Percentiles rank a stretch among this genome's conserved stretches.
These are phyloP conservation scores for Geotrypetes seraphini DNA, from an alignment of 2,797 vertebrate species.

Conservation along the genomic window DNA sequence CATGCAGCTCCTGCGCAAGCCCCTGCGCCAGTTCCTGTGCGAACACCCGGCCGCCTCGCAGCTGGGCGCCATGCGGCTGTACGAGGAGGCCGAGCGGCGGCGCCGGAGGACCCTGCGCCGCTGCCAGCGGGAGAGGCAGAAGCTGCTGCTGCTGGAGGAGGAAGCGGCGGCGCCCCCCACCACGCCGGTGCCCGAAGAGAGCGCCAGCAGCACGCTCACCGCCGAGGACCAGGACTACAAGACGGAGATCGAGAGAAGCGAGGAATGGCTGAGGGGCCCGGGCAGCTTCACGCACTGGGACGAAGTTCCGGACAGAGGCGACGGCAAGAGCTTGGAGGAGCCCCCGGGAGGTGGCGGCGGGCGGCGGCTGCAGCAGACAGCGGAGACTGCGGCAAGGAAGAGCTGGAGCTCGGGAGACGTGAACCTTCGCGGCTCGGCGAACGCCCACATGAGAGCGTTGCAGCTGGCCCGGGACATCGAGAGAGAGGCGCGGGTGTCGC, in stretches of 20 bases:
- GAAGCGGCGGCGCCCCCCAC: too few species aligned
- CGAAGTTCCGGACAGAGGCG: background rate
- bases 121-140: conserved; percentile 42
- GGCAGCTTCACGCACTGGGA: background rate
- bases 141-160: conserved; percentile 26
- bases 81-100: conserved; percentile 50
- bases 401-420: conserved; percentile 51
- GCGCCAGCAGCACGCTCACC: too few species aligned
- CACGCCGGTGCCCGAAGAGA: too few species aligned
- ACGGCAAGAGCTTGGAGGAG: background rate
- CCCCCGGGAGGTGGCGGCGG: too few species aligned
- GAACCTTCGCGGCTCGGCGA: too few species aligned
- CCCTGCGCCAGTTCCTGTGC: conserved; percentile 37
- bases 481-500: conserved; percentile 33
- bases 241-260: too few species aligned
- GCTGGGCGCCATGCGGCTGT: conserved; percentile 34
- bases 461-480: conserved; percentile 26
- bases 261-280: background rate
- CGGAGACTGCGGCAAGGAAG: background rate
- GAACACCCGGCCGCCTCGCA: conserved; percentile 22
- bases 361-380: too few species aligned
- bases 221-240: too few species aligned
- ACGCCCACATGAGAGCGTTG: conserved; percentile 29
- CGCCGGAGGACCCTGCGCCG: conserved; percentile 31
- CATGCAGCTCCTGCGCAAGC: conserved; percentile 45